Percentiles rank a stretch among this genome's conserved stretches.
Conservation (phyloP, 1,140 invertebrate species). For the Drosophila neocordata region DNA sequence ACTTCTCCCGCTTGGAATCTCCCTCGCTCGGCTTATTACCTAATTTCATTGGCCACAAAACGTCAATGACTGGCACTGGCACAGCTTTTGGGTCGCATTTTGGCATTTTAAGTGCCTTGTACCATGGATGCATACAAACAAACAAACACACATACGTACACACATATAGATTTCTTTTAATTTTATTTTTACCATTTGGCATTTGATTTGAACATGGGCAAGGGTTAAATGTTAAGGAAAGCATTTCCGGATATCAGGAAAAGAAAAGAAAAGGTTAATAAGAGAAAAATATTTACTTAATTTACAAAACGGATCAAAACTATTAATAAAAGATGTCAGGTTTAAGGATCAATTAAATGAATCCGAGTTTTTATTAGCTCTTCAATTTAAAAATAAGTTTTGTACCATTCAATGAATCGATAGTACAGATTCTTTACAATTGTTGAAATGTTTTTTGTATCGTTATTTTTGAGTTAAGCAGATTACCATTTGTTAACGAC, state of each 20-base stretch:
- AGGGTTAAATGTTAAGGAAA: slow-evolving; percentile 9
- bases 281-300: background rate
- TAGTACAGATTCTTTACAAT: no score
- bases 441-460: no score
- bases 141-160: no score
- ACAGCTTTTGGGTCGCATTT: slow-evolving; percentile 29
- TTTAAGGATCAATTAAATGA: no score
- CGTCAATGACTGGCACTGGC: slow-evolving; percentile 45
- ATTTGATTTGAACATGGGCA: slow-evolving; percentile 3
- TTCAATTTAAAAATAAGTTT: no score
- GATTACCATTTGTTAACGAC: no score
- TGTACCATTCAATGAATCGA: no score
- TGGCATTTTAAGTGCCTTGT: slow-evolving; percentile 70
- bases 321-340: no score
- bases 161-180: background rate
- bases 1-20: background rate
- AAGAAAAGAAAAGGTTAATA: background rate
- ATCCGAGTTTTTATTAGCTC: no score
- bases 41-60: slow-evolving; percentile 67
- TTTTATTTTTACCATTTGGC: background rate
- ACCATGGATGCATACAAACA: background rate
- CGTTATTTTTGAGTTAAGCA: no score
- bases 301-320: background rate
- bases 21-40: slow-evolving; percentile 60
- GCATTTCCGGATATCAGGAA: background rate